Conservation (phyloP, 2,797 vertebrate genomes). For the Cirrhinus molitorella region DNA sequence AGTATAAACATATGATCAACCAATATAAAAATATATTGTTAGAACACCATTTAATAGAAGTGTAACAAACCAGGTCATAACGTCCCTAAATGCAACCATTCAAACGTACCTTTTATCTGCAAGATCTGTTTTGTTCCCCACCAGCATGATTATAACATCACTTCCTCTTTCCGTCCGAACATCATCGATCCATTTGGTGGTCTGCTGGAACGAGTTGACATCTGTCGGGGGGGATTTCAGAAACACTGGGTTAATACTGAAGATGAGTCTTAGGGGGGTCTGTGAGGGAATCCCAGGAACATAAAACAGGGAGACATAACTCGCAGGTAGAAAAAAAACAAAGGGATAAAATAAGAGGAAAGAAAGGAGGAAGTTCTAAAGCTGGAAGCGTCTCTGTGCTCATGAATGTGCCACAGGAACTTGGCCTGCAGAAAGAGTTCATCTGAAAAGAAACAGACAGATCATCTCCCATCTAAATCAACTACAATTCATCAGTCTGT, state of each 20-base stretch:
- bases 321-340: background rate
- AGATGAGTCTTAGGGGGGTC: background rate
- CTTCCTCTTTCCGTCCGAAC: conserved; percentile 98
- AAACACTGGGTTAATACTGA: conserved; percentile 15
- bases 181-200: conserved; percentile 99
- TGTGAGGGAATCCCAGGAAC: background rate
- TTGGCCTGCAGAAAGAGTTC: background rate
- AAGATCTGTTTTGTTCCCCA: conserved; percentile 99
- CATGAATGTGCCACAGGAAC: conserved; percentile 3
- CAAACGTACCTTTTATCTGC: conserved; percentile 93
- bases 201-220: conserved; percentile 99
- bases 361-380: conserved; percentile 20
- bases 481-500: background rate
- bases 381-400: too few species aligned
- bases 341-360: conserved; percentile 28
- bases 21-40: too few species aligned
- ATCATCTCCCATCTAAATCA: background rate
- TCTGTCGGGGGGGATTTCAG: conserved; percentile 78
- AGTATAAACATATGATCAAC: too few species aligned
- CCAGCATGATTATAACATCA: conserved; percentile 99
- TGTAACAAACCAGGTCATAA: background rate
- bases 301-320: background rate
- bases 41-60: background rate
- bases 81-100: background rate
- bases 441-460: background rate